Base-by-base conservation (phyloP, 2,888 invertebrate genomes). In the Polia nebulosa region DNA sequence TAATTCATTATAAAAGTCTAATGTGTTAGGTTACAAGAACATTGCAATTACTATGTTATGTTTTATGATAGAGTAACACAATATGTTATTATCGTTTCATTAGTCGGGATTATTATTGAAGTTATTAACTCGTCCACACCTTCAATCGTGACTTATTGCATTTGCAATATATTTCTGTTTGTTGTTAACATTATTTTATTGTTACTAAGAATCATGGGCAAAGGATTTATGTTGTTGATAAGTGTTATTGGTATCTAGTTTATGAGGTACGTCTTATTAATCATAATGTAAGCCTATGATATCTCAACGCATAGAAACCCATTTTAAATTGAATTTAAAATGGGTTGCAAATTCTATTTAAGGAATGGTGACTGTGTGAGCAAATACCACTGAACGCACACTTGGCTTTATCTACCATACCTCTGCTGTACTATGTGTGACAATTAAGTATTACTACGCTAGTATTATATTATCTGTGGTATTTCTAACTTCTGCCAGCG, bases 71-170 rank as follows among this genome's bases (percentile, higher is more conserved):
- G 1, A 47, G 20, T 32, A 59, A 36, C n/a, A 67, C 9, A 52
- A 17, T 44, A 41, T 68, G 8, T 63, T 45, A 80, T 49, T 68
- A 76, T 17, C 56, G 5, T 63, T 45, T 47, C 45, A 70, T 80
- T 72, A 63, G 41, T 69, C 32, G 60, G 52, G 45, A 69, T 61
- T 59, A 76, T 58, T 65, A 55, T 51, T 44, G n/a, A 45, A 57
- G 34, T 66, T 60, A 52, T 67, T 64, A 72, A 49, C 39, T 34
- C 52, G 55, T 72, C 52, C 62, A 62, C 81, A 81, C 67, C 78
- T 72, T 27, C 17, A 44, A 55, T 81, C 78, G 72, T 77, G 78
- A 80, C 52, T 76, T 69, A 63, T 49, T 59, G 60, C 53, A 44
- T 36, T 73, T 39, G 25, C 20, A 41, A 41, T 34, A 47, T 49